Evolutionary conservation across 2,888 invertebrate genomes (phyloP).

Genomic region (Pemphredon lugubris): DNA sequence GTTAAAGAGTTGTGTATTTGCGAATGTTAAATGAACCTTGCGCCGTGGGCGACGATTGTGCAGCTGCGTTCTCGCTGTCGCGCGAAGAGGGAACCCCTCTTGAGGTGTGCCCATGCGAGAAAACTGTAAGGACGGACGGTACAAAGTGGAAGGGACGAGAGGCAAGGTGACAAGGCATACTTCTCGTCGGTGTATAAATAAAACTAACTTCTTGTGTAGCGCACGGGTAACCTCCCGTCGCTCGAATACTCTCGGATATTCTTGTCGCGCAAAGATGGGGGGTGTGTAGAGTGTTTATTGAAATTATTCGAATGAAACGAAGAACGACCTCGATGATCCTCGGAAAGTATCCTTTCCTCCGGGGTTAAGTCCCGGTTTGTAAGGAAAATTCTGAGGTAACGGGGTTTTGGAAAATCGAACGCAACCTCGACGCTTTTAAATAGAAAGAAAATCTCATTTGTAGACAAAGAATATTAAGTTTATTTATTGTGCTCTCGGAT

Average conservation of each 20-base stretch:
- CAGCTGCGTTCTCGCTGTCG: slow-evolving; percentile 68
- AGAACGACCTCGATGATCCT: background rate
- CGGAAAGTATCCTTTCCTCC: no score
- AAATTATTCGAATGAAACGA: background rate
- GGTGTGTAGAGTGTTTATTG: background rate
- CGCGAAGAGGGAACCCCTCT: slow-evolving; percentile 61
- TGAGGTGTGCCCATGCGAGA: slow-evolving; percentile 73
- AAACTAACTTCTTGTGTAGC: slow-evolving; percentile 55
- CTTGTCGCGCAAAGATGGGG: background rate
- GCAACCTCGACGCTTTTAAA: no score
- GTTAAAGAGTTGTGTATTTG: slow-evolving; percentile 78
- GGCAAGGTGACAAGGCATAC: slow-evolving; percentile 47
- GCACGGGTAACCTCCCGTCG: slow-evolving; percentile 37
- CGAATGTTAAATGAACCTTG: slow-evolving; percentile 75
- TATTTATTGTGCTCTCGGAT: no score
- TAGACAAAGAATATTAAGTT: no score
- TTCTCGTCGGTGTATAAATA: slow-evolving; percentile 57
- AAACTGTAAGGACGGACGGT: slow-evolving; percentile 63
- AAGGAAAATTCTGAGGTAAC: no score
- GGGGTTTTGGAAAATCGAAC: no score
- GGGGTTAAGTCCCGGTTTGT: no score
- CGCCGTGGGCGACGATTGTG: slow-evolving; percentile 71
- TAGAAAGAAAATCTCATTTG: no score
- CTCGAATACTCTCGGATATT: slow-evolving; percentile 24
- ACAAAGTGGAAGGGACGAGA: slow-evolving; percentile 42